Conservation (phyloP, 2,113 vertebrate genomes). For the Phalacrocorax brasilianus region DNA sequence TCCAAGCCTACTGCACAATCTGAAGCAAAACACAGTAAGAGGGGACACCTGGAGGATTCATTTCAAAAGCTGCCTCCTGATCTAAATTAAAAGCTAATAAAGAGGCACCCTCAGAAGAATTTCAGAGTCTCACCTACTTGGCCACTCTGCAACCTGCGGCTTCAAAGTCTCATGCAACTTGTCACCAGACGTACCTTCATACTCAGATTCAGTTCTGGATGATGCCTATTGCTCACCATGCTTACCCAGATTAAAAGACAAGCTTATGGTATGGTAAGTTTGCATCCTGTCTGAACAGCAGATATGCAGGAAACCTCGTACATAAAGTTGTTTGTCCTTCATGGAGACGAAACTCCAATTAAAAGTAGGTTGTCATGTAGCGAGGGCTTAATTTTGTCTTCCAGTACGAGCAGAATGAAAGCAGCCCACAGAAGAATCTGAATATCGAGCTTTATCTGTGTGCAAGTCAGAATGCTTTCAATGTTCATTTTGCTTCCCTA, state of each 20-base stretch:
- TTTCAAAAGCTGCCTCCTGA: background rate
- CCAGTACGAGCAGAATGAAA: background rate
- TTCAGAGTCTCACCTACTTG: background rate
- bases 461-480: slow-evolving; percentile 14
- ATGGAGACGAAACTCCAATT: background rate
- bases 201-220: background rate
- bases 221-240: background rate
- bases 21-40: background rate
- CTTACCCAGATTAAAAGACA: background rate
- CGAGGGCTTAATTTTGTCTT: background rate
- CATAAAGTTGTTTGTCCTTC: background rate
- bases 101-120: background rate
- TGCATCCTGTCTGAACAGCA: background rate
- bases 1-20: background rate
- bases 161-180: background rate
- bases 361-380: background rate
- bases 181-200: background rate
- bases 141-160: background rate
- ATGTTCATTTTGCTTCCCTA: background rate
- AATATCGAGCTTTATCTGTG: background rate
- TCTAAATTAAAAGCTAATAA: background rate
- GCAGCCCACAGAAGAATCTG: background rate
- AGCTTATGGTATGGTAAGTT: background rate
- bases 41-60: background rate
- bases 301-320: background rate